Evolutionary conservation across 2,888 invertebrate genomes (phyloP).

Genomic region (Nebria brevicollis): DNA sequence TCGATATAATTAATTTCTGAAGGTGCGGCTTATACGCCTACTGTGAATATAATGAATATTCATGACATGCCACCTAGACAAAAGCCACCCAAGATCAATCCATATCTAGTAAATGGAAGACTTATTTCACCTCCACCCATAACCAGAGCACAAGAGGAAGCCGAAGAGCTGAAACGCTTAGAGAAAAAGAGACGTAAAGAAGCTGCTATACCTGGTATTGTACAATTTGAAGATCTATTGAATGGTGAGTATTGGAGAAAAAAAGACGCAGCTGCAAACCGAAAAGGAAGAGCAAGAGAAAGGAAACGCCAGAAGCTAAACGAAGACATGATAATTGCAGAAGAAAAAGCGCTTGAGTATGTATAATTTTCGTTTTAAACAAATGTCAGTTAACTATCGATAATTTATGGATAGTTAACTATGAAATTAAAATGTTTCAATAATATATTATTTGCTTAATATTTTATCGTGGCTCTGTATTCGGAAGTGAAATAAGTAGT

Average conservation of each 20-base stretch:
- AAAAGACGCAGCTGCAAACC: conserved; percentile 54
- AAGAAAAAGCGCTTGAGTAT: conserved; percentile 56
- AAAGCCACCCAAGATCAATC: conserved; percentile 53
- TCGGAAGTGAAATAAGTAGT: too few relatives aligned
- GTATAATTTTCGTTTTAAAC: conserved; percentile 52
- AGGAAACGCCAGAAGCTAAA: conserved; percentile 45
- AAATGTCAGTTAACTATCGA: not conserved
- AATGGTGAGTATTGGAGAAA: conserved; percentile 66
- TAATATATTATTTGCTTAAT: too few relatives aligned
- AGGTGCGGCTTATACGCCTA: conserved; percentile 65
- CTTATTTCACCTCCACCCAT: conserved; percentile 69
- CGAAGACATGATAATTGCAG: conserved; percentile 51
- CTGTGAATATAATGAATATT: conserved; percentile 65
- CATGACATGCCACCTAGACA: conserved; percentile 62
- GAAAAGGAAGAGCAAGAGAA: conserved; percentile 52
- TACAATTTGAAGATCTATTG: conserved; percentile 68
- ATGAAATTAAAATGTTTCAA: too few relatives aligned
- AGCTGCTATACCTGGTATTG: conserved; percentile 61
- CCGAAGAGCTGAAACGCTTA: conserved; percentile 58
- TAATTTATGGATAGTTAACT: not conserved
- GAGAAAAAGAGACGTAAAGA: conserved; percentile 59
- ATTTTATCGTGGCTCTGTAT: too few relatives aligned
- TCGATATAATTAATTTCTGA: conserved; percentile 28
- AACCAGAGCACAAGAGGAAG: conserved; percentile 62
- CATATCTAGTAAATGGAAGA: conserved; percentile 66